Base-by-base conservation (phyloP, 2,888 invertebrate genomes). In the Drosophila villosipedis region DNA sequence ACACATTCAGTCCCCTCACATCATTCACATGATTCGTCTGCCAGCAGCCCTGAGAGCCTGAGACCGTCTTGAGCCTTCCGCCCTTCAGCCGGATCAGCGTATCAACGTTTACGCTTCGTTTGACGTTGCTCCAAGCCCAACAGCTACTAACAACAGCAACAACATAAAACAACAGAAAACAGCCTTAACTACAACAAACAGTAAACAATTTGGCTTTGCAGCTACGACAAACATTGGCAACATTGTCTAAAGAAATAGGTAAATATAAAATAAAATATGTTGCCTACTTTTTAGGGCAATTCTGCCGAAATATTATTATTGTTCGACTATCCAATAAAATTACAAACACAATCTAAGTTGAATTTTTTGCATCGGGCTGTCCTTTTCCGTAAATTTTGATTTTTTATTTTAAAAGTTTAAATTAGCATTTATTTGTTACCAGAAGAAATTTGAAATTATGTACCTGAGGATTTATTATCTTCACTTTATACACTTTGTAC, bases 201-300 rank as follows among this genome's bases (percentile, higher is more conserved):
- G 57, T 22, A 30, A 70, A 28, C 47, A 12, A 58, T 58, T 66
- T 58, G 39, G 41, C 55, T 57, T 59, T 53, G 57, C 33, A 37
- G 58, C 49, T 33, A 28, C 30, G 19, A 64, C 31, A 65, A 70
- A 63, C 41, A 71, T 80, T 76, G 76, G 76, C 85, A 78, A 63
- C 78, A 78, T 78, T 89, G 63, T 75, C 72, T 80, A 52, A 77
- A 63, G 73, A 81, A 73, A 69, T 16, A 90, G 87, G 87, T 89
- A 57, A 76, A 82, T 43, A 19, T 22, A 4, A 30, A 7, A 25
- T 4, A 3, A 6, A 35, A 25, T 10, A 1, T 39, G 22, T 65
- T 57, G 81, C 77, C 64, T 73, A 57, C 50, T 67, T 80, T 47
- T 68, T 28, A 6, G 80, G 33, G 59, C 58, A 37, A 22, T 0